Evolutionary conservation across 2,888 invertebrate species (phyloP).

Genomic region (Campoplex nolae): DNA sequence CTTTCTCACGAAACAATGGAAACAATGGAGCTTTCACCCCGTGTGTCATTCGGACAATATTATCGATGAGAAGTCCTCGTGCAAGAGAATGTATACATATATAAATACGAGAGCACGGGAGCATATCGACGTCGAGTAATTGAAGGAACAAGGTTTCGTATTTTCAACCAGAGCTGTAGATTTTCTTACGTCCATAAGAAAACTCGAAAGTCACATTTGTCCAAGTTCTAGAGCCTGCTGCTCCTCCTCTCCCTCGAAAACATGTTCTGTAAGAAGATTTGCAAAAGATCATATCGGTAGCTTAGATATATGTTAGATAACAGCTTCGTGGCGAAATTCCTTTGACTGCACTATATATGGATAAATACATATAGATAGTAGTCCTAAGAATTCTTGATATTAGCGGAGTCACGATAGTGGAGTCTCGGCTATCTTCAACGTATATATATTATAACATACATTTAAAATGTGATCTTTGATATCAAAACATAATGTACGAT

Average conservation of each 20-base stretch:
- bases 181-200: constrained; percentile 11
- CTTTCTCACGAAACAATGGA: constrained; percentile 55
- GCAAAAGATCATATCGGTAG: constrained; percentile 55
- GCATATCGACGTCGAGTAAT: constrained; percentile 12
- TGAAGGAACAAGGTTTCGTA: not conserved
- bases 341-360: constrained; percentile 30
- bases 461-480: constrained; percentile 42
- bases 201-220: constrained; percentile 2
- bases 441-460: not conserved
- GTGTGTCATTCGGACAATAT: constrained; percentile 60
- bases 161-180: constrained; percentile 19
- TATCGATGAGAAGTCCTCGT: constrained; percentile 50
- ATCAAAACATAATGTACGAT: constrained; percentile 25
- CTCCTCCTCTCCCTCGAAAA: not conserved
- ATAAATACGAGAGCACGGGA: not conserved
- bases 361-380: constrained; percentile 27
- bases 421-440: constrained; percentile 36
- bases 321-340: constrained; percentile 53
- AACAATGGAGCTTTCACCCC: constrained; percentile 61
- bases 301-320: constrained; percentile 57
- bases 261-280: constrained; percentile 47
- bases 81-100: not conserved
- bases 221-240: not conserved
- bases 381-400: constrained; percentile 55
- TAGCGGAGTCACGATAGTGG: constrained; percentile 48